Evolutionary conservation across 2,797 vertebrate species (phyloP).

Genomic region (Hemitrygon akajei): DNA sequence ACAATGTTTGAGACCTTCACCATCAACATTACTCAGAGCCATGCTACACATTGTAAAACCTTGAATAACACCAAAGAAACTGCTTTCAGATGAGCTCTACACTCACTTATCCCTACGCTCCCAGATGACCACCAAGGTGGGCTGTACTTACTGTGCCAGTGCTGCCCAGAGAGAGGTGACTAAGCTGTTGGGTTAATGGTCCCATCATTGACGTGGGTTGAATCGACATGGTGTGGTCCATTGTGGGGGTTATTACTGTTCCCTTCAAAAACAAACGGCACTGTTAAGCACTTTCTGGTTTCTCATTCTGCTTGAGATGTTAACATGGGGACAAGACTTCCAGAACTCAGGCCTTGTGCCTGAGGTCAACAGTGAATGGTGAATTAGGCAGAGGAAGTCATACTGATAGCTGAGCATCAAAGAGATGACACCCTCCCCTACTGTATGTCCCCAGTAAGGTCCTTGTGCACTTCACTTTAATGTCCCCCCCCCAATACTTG

Average conservation of each 20-base stretch:
- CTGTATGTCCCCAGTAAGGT: too few relatives aligned
- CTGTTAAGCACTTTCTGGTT: neutral
- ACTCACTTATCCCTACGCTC: neutral
- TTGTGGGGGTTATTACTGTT: conserved; percentile 71
- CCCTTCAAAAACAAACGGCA: conserved; percentile 57
- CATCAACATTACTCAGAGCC: neutral
- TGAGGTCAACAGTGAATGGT: neutral
- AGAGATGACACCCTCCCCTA: neutral
- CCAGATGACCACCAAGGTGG: neutral
- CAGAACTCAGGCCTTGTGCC: neutral
- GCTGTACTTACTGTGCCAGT: conserved; percentile 68
- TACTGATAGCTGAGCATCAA: neutral
- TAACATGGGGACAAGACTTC: neutral
- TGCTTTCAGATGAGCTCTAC: neutral
- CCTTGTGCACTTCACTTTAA: too few relatives aligned
- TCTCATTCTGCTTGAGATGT: neutral
- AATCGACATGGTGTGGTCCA: conserved; percentile 83
- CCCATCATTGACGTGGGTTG: conserved; percentile 82
- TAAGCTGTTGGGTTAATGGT: conserved; percentile 80
- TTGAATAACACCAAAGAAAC: neutral
- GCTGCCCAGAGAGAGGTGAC: conserved; percentile 80
- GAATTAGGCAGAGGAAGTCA: neutral
- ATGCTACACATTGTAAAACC: neutral
- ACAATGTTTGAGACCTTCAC: neutral
- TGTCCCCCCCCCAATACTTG: too few relatives aligned